These are phyloP conservation scores for Eupeodes corollae DNA, from an alignment of 1,140 invertebrate species.

Conservation along the genomic window DNA sequence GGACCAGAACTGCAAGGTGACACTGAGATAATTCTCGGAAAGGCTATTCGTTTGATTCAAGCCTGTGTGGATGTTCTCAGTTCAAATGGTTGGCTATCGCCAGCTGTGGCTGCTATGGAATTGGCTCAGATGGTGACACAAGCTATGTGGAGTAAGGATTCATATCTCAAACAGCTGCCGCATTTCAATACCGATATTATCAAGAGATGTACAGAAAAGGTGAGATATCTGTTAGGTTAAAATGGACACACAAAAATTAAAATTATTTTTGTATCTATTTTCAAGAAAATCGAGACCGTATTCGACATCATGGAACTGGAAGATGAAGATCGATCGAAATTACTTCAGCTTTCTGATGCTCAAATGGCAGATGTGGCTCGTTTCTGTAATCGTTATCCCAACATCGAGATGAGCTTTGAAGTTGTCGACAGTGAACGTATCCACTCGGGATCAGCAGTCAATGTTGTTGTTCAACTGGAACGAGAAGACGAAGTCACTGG, in stretches of 20 bases:
- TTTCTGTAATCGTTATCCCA: conserved; percentile 98
- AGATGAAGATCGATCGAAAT: conserved; percentile 77
- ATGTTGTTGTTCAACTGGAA: conserved; percentile 85
- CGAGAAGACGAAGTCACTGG: conserved; percentile 94
- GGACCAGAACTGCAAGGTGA: conserved; percentile 94
- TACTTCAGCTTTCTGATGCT: conserved; percentile 70
- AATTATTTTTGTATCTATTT: neutral
- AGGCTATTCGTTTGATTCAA: conserved; percentile 85
- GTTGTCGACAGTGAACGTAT: conserved; percentile 73
- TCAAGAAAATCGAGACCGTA: conserved; percentile 79
- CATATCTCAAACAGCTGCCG: conserved; percentile 92
- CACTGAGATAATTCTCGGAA: conserved; percentile 81
- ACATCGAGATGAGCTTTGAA: conserved; percentile 94
- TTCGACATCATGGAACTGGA: conserved; percentile 99
- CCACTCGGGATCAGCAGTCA: conserved; percentile 67
- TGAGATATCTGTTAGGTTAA: conserved; percentile 5
- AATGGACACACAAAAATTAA: too few relatives aligned
- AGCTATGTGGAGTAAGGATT: conserved; percentile 99
- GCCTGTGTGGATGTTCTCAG: conserved; percentile 98
- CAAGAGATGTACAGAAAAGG: conserved; percentile 79
- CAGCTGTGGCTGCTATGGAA: conserved; percentile 98
- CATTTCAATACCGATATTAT: conserved; percentile 88
- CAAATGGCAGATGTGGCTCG: conserved; percentile 96
- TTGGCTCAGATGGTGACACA: conserved; percentile 99
- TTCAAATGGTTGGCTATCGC: conserved; percentile 95